Conservation (phyloP, 2,113 vertebrate genomes). For the Oceanodroma tethys region DNA sequence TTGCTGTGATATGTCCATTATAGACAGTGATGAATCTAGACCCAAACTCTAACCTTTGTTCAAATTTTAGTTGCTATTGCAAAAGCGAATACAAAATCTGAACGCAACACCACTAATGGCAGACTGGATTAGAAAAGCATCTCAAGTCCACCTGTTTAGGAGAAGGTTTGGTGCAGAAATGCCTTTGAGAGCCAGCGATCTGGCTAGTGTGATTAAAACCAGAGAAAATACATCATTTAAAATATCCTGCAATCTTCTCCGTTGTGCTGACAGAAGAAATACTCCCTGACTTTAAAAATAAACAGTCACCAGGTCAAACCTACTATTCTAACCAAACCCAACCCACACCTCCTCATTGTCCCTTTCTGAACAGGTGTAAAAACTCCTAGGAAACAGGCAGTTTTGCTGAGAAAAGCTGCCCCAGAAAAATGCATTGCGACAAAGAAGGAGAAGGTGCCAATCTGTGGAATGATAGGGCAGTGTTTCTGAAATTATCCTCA, state of each 20-base stretch:
- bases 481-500: conserved; percentile 43
- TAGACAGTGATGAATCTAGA: background rate
- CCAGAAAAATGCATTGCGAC: background rate
- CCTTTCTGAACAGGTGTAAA: background rate
- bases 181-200: background rate
- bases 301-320: background rate
- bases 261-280: background rate
- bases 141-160: background rate
- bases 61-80: background rate
- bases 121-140: background rate
- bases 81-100: background rate
- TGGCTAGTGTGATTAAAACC: background rate
- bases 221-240: background rate
- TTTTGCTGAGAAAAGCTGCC: background rate
- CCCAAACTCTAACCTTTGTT: background rate
- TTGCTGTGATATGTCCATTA: background rate
- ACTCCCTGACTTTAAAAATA: background rate
- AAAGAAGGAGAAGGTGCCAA: conserved; percentile 44
- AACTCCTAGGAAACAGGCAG: background rate
- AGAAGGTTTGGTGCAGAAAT: background rate
- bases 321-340: background rate
- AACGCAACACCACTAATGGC: background rate
- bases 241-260: background rate
- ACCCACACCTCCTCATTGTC: background rate
- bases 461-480: conserved; percentile 19